A percentile compares a stretch with the other conserved stretches of the same genome.
These are phyloP conservation scores for Chrysogorgia sp. DNA, from an alignment of 92 coral and sea anemone species.

Conservation along the genomic window DNA sequence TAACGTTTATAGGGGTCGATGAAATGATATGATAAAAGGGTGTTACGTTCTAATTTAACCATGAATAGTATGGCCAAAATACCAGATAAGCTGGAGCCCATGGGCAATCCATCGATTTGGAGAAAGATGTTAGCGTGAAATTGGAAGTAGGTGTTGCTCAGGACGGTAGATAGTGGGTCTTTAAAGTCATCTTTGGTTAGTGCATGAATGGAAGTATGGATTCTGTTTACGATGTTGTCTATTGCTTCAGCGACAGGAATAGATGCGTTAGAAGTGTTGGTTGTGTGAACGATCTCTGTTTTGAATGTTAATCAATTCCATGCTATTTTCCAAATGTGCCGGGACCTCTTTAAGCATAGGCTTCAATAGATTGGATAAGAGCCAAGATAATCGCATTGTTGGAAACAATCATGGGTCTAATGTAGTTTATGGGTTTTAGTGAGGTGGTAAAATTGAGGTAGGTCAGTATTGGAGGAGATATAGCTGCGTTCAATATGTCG, in stretches of 20 bases:
- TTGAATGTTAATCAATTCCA: too few species aligned
- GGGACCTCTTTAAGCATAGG: too few species aligned
- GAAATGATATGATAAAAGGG: conserved; percentile 12
- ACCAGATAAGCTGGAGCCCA: conserved; percentile 51
- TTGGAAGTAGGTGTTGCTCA: conserved; percentile 18
- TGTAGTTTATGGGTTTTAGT: background rate
- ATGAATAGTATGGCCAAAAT: conserved; percentile 54
- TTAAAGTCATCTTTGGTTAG: conserved; percentile 20
- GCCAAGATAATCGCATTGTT: too few species aligned
- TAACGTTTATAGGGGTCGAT: conserved; percentile 37
- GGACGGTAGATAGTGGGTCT: conserved; percentile 10
- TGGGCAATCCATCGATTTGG: conserved; percentile 50
- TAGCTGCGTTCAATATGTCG: conserved; percentile 2
- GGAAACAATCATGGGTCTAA: too few species aligned
- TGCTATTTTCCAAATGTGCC: too few species aligned
- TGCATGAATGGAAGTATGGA: background rate
- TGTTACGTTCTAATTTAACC: conserved; percentile 37
- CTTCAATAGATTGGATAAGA: too few species aligned
- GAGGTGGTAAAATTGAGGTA: conserved; percentile 27
- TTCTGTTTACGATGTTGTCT: background rate
- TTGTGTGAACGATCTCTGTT: too few species aligned
- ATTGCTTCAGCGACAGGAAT: conserved; percentile 30
- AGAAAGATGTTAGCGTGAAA: conserved; percentile 20
- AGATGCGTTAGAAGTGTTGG: background rate
- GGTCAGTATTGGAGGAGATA: conserved; percentile 35